Base-by-base conservation (phyloP, 2,888 invertebrate genomes). In the Spialia ferax region DNA sequence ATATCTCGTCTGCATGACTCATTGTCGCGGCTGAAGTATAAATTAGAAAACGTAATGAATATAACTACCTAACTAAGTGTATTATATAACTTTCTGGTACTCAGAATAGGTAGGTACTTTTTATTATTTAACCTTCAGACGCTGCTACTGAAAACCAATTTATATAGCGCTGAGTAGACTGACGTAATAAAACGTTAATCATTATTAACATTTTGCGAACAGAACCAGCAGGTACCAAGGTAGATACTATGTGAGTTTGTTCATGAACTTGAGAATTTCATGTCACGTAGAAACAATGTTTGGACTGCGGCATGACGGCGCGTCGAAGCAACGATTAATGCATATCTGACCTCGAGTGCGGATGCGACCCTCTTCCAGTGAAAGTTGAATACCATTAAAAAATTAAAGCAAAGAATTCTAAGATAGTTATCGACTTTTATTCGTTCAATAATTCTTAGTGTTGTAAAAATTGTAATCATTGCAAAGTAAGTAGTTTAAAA, bases 361-460 rank as follows among this genome's bases (percentile, higher is more conserved):
- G 62, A 69, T 63, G 60, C 74, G 77, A 79, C 78, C 77, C 75
- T 79, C 70, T 76, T 75, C 63, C 69, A 81, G 81, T 78, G 82
- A 81, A 81, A 82, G 81, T 79, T 69, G 68, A 63, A 63, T 68
- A 71, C 71, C 73, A 73, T 73, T 75, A 70, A n/a, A n/a, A n/a
- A 69, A 74, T 71, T 69, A 64, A 72, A 70, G 63, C 63, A 68
- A 70, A 71, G 52, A 69, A 64, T 73, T 74, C 71, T 63, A 69
- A 63, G 69, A 73, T 75, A 73, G 70, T 67, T 71, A 71, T 65
- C 61, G 68, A 66, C 48, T 73, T 74, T 68, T 64, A 63, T 70
- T 68, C 68, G 65, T 62, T 63, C 42, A 54, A 29, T 45, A 54
- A 61, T 61, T 60, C 59, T 60, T 42, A 29, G 54, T 63, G 60